These are phyloP conservation scores for Neelides folsomi DNA, from an alignment of 2,888 invertebrate genomes.

Conservation along the genomic window DNA sequence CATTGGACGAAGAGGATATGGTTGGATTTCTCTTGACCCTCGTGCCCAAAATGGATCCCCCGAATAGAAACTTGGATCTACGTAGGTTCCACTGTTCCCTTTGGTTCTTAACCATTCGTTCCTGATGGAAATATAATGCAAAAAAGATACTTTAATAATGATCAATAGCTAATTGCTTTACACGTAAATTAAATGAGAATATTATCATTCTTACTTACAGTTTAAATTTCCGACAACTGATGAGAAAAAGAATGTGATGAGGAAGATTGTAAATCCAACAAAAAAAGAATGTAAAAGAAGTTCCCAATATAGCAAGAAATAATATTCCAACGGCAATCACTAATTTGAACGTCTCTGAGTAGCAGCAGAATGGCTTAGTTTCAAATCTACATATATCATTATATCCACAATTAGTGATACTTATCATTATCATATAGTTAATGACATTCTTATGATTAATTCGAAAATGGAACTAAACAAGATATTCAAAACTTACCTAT, in stretches of 20 bases:
- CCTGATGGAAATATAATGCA: conserved; percentile 12
- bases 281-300: conserved; percentile 19
- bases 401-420: too few species aligned
- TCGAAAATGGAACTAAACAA: too few species aligned
- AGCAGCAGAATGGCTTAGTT: conserved; percentile 22
- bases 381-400: too few species aligned
- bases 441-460: too few species aligned
- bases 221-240: conserved; percentile 25
- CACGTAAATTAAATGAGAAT: conserved; percentile 2
- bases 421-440: too few species aligned
- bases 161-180: not conserved
- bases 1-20: conserved; percentile 26
- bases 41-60: conserved; percentile 28
- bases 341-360: conserved; percentile 27
- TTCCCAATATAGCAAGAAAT: conserved; percentile 18
- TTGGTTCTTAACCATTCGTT: conserved; percentile 21
- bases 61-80: conserved; percentile 29
- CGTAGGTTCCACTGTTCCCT: conserved; percentile 23
- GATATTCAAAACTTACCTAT: conserved; percentile 22
- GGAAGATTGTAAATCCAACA: conserved; percentile 30
- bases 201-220: conserved; percentile 18
- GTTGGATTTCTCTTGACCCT: conserved; percentile 20
- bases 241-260: conserved; percentile 20
- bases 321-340: conserved; percentile 28
- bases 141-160: conserved; percentile 3